These are phyloP conservation scores for Myotis planiceps DNA, from an alignment of 2,797 vertebrate genomes.

Conservation along the genomic window DNA sequence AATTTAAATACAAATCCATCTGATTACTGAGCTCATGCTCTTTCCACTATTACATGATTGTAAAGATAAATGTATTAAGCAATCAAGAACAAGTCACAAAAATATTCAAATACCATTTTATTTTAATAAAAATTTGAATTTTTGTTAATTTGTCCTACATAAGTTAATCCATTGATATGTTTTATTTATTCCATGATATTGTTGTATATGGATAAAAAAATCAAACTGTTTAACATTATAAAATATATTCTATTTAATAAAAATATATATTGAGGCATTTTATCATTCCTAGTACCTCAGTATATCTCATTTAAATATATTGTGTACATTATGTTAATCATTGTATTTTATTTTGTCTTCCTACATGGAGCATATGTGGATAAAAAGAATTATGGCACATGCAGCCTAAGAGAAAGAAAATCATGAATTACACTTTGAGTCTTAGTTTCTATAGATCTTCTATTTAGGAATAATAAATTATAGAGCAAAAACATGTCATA, in stretches of 20 bases:
- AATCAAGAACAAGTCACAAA: not conserved
- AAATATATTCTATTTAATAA: not conserved
- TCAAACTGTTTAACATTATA: not conserved
- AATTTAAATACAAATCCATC: not conserved
- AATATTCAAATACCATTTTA: not conserved
- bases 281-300: not conserved
- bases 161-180: not conserved
- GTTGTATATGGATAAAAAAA: not conserved
- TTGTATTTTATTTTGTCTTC: slow-evolving; percentile 3
- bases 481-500: slow-evolving; percentile 57
- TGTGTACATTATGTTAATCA: not conserved
- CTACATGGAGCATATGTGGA: not conserved
- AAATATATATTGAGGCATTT: not conserved
- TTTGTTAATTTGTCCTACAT: not conserved
- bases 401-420: slow-evolving; percentile 21
- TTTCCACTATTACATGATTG: not conserved
- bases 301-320: not conserved
- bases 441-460: slow-evolving; percentile 18
- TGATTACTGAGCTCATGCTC: not conserved
- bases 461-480: slow-evolving; percentile 67
- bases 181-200: not conserved
- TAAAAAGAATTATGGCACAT: slow-evolving; percentile 23
- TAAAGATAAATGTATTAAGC: not conserved
- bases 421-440: not conserved
- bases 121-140: not conserved